Evolutionary conservation across 1,140 invertebrate species (phyloP), one percentile per base, ranked within the genome.

Genomic region (Delia radicum): DNA sequence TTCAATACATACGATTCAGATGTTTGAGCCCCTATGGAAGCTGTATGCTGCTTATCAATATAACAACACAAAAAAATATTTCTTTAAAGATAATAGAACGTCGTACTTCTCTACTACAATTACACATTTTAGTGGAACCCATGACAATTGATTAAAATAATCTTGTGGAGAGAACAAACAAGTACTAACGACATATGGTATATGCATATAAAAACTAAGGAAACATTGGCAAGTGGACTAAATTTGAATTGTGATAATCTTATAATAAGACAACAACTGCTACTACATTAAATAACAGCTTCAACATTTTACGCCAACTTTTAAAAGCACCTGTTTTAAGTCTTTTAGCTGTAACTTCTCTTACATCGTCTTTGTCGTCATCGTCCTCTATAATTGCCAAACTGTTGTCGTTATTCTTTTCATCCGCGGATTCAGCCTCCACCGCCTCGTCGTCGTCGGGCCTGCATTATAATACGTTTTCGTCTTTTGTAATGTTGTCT

Each of bases 401-500:
- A 61, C 72, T 73, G 72, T 73, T 73, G 48, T 61, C 42, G 27
- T 28, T 73, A 28, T 21, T 73, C n/a, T 27, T 55, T 6, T 46
- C 72, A n/a, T 72, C 69, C 15, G n/a, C n/a, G n/a, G n/a, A n/a
- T n/a, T n/a, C n/a, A n/a, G 33, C 37, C 37, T 55, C 48, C 48
- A 55, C 48, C 33, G n/a, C n/a, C n/a, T n/a, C n/a, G n/a, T 37
- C 33, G 8, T 37, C 33, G 8, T 21, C n/a, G n/a, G 48, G 48
- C 18, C 48, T 18, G 21, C 48, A 21, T 37, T n/a, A n/a, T n/a
- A n/a, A n/a, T 42, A 24, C 29, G 37, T 69, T 69, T 12, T n/a
- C 65, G 1, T 31, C 65, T 21, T 69, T 79, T 73, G 75, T 72
- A 77, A 90, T 90, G 89, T 88, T 89, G 83, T 89, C 88, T 55